Conservation (phyloP, 2,888 invertebrate species). For the Saturnia pavonia region DNA sequence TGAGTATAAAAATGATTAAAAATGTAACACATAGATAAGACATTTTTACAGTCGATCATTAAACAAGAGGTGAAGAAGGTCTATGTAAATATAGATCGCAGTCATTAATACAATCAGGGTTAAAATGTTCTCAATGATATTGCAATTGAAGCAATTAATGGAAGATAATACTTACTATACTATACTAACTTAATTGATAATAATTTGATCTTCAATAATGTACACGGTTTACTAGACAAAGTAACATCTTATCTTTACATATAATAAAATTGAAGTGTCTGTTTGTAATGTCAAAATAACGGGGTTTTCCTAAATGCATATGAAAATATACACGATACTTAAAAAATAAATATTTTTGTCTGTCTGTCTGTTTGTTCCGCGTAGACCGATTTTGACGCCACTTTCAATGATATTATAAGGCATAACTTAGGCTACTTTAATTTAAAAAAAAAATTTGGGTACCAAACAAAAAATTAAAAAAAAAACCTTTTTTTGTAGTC, state of each 20-base stretch:
- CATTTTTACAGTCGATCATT: not conserved
- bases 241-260: not conserved
- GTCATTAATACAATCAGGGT: slow-evolving; percentile 14
- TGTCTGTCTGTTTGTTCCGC: too few relatives aligned
- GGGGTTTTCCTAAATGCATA: too few relatives aligned
- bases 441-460: too few relatives aligned
- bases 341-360: too few relatives aligned
- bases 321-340: too few relatives aligned
- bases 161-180: not conserved
- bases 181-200: not conserved
- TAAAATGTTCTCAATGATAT: slow-evolving; percentile 15
- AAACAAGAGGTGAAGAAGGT: slow-evolving; percentile 11
- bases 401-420: too few relatives aligned
- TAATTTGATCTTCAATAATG: not conserved
- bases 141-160: slow-evolving; percentile 17
- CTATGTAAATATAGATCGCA: slow-evolving; percentile 3
- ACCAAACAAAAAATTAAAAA: too few relatives aligned
- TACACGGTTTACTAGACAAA: not conserved
- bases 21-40: slow-evolving; percentile 4
- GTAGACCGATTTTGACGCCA: too few relatives aligned
- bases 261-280: too few relatives aligned
- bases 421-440: too few relatives aligned
- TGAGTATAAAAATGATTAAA: not conserved
- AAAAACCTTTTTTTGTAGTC: too few relatives aligned
- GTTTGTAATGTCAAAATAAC: too few relatives aligned